Evolutionary conservation across 2,113 vertebrate genomes (phyloP), one percentile per base, ranked within the genome.

Genomic region (Nothoprocta pentlandii): DNA sequence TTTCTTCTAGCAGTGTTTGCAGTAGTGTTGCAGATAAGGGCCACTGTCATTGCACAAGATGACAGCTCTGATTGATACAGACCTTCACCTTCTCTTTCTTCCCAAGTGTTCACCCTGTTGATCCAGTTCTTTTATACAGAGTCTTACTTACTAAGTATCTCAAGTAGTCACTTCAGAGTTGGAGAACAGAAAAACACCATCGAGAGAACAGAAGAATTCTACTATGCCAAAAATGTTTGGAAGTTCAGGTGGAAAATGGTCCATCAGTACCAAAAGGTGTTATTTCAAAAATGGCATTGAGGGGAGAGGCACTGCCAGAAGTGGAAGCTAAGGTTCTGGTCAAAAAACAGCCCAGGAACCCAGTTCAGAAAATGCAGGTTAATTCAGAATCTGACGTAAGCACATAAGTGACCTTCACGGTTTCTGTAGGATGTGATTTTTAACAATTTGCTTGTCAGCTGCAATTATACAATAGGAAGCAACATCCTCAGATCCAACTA

Each of bases 111-210:
- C 23, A 9, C 26, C 77, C n/a, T 2, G 4, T 9, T 71, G 47
- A 89, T 16, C 42, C 39, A 12, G 77, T 64, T 22, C 25, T 34
- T 61, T 21, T 19, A 36, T 84, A 56, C 5, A 42, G 56, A 39
- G 20, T 0, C 0, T 36, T 51, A 41, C 39, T 8, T 12, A 28
- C 22, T 76, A 32, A 58, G 54, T 17, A 32, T n/a, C 42, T n/a
- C 41, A 64, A 25, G 17, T 3, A 22, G 16, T 19, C 20, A 19
- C 68, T 61, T 66, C 41, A 41, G 23, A 79, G 21, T 22, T 69
- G 6, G 16, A 28, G 10, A 19, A 11, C 4, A 26, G n/a, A 6
- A 17, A 73, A n/a, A 21, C 4, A 41, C n/a, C 17, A 26, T 15
- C 9, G 47, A 28, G 2, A 80, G 20, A 54, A 87, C 22, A 34